A percentile compares a stretch with the other conserved stretches of the same genome.
Conservation (phyloP, 2,797 vertebrate genomes). For the Xenopus petersii region DNA sequence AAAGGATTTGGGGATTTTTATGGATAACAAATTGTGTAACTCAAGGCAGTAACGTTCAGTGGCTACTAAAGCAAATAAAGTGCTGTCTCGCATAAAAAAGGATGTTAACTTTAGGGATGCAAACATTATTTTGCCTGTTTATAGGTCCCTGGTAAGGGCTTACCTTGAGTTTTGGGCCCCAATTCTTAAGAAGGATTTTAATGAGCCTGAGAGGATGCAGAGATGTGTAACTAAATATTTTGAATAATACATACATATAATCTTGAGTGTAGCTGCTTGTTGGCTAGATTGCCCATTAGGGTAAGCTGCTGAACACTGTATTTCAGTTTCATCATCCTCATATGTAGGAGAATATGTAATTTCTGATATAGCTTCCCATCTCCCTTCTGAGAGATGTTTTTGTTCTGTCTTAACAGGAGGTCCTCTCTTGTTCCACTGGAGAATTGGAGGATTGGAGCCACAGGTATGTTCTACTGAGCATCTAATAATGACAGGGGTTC, state of each 20-base stretch:
- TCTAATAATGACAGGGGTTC: background rate
- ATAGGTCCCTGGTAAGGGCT: no score
- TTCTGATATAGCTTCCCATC: background rate
- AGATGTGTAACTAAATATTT: no score
- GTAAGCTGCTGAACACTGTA: conserved; percentile 10
- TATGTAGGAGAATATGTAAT: conserved; percentile 6
- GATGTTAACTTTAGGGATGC: no score
- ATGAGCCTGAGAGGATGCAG: no score
- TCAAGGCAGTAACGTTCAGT: no score
- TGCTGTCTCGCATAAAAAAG: no score
- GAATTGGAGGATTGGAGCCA: conserved; percentile 3
- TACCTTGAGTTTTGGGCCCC: no score
- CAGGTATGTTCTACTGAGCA: conserved; percentile 11
- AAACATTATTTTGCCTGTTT: no score
- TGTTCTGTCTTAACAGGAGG: background rate
- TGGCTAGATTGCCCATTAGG: background rate
- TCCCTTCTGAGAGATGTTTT: background rate
- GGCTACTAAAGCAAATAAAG: no score
- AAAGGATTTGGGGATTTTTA: no score
- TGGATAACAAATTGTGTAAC: no score
- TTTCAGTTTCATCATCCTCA: background rate
- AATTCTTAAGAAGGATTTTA: no score
- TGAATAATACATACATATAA: conserved; percentile 13
- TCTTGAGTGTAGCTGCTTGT: background rate
- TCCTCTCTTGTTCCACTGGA: conserved; percentile 1